Evolutionary conservation across 2,888 invertebrate genomes (phyloP), one percentile per base, ranked within the genome.

Genomic region (Stenodema calcarata): DNA sequence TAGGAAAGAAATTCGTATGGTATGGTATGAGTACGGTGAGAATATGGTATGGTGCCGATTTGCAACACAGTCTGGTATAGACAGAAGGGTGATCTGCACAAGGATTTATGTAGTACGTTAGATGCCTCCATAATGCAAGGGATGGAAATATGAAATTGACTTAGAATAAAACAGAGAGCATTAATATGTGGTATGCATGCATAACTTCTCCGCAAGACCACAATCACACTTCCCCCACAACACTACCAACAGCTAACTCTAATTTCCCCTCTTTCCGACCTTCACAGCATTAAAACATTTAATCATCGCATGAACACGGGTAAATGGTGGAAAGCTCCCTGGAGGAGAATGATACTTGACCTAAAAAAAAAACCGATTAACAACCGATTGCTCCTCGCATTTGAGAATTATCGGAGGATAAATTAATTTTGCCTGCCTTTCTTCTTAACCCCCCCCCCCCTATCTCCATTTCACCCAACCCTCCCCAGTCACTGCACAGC

Each of bases 331-430:
- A 3, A 27, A 62, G 62, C 62, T 3, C 23, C 23, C 62, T 11
- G 62, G 23, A 62, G 62, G 62, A 47, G 44, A 78, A 78, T 78
- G 78, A 78, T 78, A 78, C 41, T 42, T 44, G 44, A 41, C 78
- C 41, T 44, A n/a, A 78, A 78, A 78, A 50, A 78, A 44, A 41
- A n/a, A n/a, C n/a, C 78, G 42, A 78, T 78, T 78, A 78, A 23
- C 27, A 18, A 1, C 35, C 35, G 4, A 2, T 7, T 7, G 4
- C 35, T 30, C 54, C 23, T 44, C 50, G 23, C 23, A 27, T 28
- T 50, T 7, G 80, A 80, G 80, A 80, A 80, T 80, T 80, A 54
- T 80, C 50, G 50, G 80, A 47, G 27, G 80, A 80, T 54, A 80
- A 80, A 80, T 80, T 80, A 80, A 80, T 80, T 80, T 78, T 23